These are phyloP conservation scores for Mamestra configurata DNA, from an alignment of 1,140 invertebrate genomes.

Conservation along the genomic window DNA sequence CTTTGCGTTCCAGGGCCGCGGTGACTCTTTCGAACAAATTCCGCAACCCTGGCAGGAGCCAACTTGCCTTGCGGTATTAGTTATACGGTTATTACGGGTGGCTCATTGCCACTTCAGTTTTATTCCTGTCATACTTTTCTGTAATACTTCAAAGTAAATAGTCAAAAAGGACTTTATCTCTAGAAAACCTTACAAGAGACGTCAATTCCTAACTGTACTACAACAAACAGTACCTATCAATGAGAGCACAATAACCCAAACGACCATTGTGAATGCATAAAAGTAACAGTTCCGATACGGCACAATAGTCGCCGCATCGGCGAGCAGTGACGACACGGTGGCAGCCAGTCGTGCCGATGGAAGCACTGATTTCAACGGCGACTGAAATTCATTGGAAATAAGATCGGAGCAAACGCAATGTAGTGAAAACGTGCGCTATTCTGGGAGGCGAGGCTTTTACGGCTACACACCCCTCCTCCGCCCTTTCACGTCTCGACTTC, in stretches of 20 bases:
- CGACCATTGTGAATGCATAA: conserved; percentile 35
- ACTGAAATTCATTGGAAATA: conserved; percentile 79
- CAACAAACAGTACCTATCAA: conserved; percentile 10
- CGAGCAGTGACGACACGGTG: conserved; percentile 19
- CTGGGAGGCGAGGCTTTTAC: conserved; percentile 73
- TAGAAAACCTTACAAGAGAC: not conserved
- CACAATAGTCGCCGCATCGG: conserved; percentile 20
- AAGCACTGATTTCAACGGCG: conserved; percentile 56
- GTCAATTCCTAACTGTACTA: not conserved
- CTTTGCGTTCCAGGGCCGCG: no score
- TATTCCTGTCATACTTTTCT: no score
- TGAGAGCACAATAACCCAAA: conserved; percentile 23
- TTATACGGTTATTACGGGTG: no score
- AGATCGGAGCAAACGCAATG: conserved; percentile 75
- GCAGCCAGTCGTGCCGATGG: conserved; percentile 33
- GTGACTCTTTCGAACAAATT: no score
- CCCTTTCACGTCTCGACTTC: conserved; percentile 21
- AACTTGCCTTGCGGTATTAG: no score
- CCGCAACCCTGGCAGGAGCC: no score
- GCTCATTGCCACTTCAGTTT: no score
- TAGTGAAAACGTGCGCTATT: conserved; percentile 78
- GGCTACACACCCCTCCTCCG: conserved; percentile 1
- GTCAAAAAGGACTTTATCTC: not conserved
- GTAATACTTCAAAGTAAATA: no score
- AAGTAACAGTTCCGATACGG: conserved; percentile 16